A percentile compares a stretch with the other conserved stretches of the same genome.
Evolutionary conservation across 64 coral and sea anemone species (phyloP).

Genomic region (Porites australiensis): DNA sequence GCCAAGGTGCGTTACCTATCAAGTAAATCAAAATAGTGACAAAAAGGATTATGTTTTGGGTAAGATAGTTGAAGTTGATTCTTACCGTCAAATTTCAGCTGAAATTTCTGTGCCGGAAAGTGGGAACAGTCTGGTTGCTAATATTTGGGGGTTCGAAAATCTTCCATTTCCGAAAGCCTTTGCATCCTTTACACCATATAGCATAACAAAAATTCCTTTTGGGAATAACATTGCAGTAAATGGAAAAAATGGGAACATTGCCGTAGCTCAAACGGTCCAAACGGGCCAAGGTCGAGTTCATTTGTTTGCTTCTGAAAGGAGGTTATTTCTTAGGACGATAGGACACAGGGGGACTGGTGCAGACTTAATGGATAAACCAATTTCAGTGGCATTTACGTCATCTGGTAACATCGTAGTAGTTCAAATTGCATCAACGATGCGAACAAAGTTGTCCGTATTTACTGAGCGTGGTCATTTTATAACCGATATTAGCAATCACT

Average conservation of each 20-base stretch:
- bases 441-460: slow-evolving; percentile 13
- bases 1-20: background rate
- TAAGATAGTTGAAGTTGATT: too few relatives aligned
- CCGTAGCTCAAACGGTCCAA: background rate
- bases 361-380: background rate
- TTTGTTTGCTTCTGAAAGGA: slow-evolving; percentile 2
- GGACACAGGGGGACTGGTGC: background rate
- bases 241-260: slow-evolving; percentile 21
- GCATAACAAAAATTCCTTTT: too few relatives aligned
- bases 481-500: background rate
- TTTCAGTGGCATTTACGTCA: slow-evolving; percentile 12
- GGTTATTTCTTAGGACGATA: slow-evolving; percentile 6
- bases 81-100: too few relatives aligned
- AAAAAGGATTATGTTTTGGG: background rate
- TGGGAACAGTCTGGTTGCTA: too few relatives aligned
- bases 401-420: slow-evolving; percentile 8
- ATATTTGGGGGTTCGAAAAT: too few relatives aligned
- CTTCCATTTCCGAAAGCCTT: too few relatives aligned
- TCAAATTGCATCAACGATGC: background rate
- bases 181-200: background rate
- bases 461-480: slow-evolving; percentile 9
- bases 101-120: too few relatives aligned
- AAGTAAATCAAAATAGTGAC: background rate
- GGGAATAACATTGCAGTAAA: slow-evolving; percentile 1
- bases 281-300: background rate